Evolutionary conservation across 2,888 invertebrate genomes (phyloP), one percentile per base, ranked within the genome.

Genomic region (Tetheella fluctuosa): DNA sequence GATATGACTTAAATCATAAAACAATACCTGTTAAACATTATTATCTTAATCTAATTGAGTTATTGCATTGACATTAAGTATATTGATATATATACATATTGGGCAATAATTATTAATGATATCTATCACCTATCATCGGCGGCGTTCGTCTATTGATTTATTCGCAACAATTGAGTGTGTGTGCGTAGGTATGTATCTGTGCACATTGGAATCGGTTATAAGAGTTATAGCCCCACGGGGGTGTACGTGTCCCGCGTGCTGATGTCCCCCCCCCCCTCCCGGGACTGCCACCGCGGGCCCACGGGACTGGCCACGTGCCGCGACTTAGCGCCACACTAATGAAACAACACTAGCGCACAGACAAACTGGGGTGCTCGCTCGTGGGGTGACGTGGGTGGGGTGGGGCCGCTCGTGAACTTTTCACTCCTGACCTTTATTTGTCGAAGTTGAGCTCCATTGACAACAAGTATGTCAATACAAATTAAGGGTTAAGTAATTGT

Each of bases 381-480:
- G 34, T 34, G 34, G 34, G 34, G 34, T 13, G 2, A 2, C 30
- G 30, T 34, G 34, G 34, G 34, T 34, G 13, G 34, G 34, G 34
- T 13, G 34, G 30, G 28, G 20, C 54, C 60, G 30, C 59, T 56
- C 17, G 54, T 61, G 61, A 63, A 64, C 67, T 67, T 67, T 63
- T 39, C 39, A 62, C 63, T 63, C 61, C 59, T 64, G 48, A 48
- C 48, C 48, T 56, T 28, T 28, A 23, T n/a, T 54, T 54, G 15
- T 25, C 54, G 10, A 48, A 48, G 17, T 20, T 48, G 7, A 10
- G 48, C 48, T 48, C 48, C 48, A 20, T 10, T 48, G 3, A 48
- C 42, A 1, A 48, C 20, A n/a, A 48, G 42, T 48, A 48, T 48
- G 48, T 48, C 48, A 48, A 48, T 10, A n/a, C 17, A 20, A 48